Evolutionary conservation across 2,888 invertebrate genomes (phyloP).

Genomic region (Platerodrilus igneus): DNA sequence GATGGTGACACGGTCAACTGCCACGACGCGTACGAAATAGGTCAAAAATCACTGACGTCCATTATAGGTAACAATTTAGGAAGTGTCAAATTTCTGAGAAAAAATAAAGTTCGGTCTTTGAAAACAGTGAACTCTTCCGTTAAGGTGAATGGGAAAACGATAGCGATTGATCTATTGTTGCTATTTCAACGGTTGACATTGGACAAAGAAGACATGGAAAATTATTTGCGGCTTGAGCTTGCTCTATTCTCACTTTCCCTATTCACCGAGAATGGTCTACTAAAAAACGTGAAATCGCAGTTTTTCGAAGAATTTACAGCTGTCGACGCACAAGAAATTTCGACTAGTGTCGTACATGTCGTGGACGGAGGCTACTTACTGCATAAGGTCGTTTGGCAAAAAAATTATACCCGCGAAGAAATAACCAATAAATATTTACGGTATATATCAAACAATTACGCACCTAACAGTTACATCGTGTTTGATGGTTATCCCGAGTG

Average conservation of each 20-base stretch:
- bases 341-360: too few species aligned
- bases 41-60: conserved; percentile 30
- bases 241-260: conserved; percentile 34
- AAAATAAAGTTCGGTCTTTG: conserved; percentile 34
- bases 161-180: conserved; percentile 29
- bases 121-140: conserved; percentile 30
- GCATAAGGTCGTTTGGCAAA: conserved; percentile 29
- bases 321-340: too few species aligned
- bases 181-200: conserved; percentile 30
- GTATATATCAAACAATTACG: conserved; percentile 27
- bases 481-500: conserved; percentile 29
- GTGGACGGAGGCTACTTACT: conserved; percentile 34
- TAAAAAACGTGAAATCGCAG: too few species aligned
- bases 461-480: conserved; percentile 26
- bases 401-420: conserved; percentile 26
- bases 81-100: conserved; percentile 32
- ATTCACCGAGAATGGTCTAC: conserved; percentile 30
- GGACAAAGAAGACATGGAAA: conserved; percentile 31
- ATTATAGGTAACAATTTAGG: conserved; percentile 33
- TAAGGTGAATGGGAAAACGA: conserved; percentile 30
- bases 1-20: too few species aligned
- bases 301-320: too few species aligned
- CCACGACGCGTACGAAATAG: conserved; percentile 32
- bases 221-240: conserved; percentile 33
- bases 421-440: conserved; percentile 26